These are phyloP conservation scores for Endomychus coccineus DNA, from an alignment of 2,888 invertebrate genomes.

Conservation along the genomic window DNA sequence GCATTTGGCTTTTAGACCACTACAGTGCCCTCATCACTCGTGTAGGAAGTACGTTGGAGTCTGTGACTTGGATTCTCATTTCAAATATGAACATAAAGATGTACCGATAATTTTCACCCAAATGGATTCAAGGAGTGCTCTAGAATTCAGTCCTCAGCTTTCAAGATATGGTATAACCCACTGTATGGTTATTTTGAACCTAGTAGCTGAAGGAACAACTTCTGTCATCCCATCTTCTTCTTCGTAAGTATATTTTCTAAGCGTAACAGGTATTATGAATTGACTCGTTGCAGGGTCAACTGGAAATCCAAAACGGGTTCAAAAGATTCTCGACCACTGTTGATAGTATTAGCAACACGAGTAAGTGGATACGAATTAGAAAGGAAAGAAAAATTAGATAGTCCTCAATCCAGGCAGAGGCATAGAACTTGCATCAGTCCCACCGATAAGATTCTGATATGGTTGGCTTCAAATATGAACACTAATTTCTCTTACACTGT, in stretches of 20 bases:
- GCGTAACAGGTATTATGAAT: no score
- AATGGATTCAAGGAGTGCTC: slow-evolving; percentile 31
- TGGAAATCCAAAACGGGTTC: not conserved
- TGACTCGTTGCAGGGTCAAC: not conserved
- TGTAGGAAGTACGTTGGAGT: slow-evolving; percentile 50
- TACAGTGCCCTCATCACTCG: slow-evolving; percentile 47
- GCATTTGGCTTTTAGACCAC: slow-evolving; percentile 42
- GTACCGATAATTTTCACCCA: slow-evolving; percentile 30
- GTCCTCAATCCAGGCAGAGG: not conserved
- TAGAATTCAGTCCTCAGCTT: slow-evolving; percentile 33
- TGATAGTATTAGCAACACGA: slow-evolving; percentile 7
- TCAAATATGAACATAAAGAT: slow-evolving; percentile 48
- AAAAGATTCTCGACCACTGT: not conserved
- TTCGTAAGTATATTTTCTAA: no score
- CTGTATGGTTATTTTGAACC: slow-evolving; percentile 29
- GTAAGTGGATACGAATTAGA: slow-evolving; percentile 6
- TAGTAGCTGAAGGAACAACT: no score
- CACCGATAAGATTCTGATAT: slow-evolving; percentile 35
- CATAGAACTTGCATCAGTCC: not conserved
- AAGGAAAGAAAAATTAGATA: not conserved
- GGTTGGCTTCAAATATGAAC: slow-evolving; percentile 35
- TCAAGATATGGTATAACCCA: slow-evolving; percentile 29
- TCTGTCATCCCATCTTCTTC: no score
- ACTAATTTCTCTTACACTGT: slow-evolving; percentile 35
- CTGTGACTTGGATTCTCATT: slow-evolving; percentile 48